Evolutionary conservation across 2,797 vertebrate genomes (phyloP).

Genomic region (Tauraco hartlaubi): DNA sequence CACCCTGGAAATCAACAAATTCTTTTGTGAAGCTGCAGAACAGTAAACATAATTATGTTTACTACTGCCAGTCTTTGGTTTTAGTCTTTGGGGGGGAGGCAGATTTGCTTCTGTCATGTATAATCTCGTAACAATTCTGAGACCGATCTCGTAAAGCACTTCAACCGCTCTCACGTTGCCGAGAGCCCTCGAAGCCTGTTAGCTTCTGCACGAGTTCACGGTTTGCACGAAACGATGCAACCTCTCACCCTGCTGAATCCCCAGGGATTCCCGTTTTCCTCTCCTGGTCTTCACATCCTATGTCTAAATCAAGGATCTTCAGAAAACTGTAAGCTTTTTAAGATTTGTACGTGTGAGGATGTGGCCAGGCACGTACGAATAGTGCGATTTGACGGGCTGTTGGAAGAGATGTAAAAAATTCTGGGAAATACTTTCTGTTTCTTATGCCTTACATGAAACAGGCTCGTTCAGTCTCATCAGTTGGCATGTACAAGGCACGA

Average conservation of each 20-base stretch:
- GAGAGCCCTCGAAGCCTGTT: background rate
- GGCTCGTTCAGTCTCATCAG: background rate
- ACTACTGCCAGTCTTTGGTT: background rate
- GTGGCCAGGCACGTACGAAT: background rate
- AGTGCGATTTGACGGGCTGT: background rate
- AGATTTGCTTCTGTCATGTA: background rate
- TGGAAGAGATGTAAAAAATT: background rate
- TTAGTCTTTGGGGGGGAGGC: background rate
- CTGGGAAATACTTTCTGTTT: rapidly evolving
- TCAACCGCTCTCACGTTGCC: background rate
- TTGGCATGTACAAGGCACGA: background rate
- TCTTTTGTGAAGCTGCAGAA: conserved; percentile 24
- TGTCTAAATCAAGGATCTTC: background rate
- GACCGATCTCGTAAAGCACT: background rate
- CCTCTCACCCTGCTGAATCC: background rate
- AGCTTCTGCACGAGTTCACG: background rate
- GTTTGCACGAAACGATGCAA: background rate
- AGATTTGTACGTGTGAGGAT: background rate
- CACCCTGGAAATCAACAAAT: conserved; percentile 41
- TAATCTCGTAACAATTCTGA: background rate
- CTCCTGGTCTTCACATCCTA: background rate
- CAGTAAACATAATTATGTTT: conserved; percentile 25
- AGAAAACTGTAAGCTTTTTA: background rate
- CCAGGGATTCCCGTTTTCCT: background rate
- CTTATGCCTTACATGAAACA: rapidly evolving